Evolutionary conservation across 2,888 invertebrate genomes (phyloP).

Genomic region (Morpho achilles): DNA sequence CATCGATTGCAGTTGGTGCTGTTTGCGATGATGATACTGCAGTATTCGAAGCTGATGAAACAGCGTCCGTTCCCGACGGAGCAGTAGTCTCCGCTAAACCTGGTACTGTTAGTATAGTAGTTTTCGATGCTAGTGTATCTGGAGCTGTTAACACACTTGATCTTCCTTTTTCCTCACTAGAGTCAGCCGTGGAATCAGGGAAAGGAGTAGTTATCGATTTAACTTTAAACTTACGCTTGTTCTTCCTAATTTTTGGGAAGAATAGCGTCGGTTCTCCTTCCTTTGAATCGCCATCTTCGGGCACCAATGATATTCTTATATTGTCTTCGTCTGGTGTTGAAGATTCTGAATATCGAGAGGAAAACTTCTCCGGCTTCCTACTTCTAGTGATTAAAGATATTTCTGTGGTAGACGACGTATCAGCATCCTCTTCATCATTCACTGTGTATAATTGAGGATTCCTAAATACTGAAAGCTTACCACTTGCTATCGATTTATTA

Average conservation of each 20-base stretch:
- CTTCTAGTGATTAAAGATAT: conserved; percentile 14
- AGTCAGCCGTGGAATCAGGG: conserved; percentile 16
- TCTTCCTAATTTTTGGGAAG: conserved; percentile 54
- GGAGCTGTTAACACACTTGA: conserved; percentile 13
- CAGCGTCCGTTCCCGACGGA: conserved; percentile 20
- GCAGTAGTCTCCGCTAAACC: conserved; percentile 18
- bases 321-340: conserved; percentile 33
- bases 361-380: conserved; percentile 31
- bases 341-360: conserved; percentile 36
- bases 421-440: conserved; percentile 44
- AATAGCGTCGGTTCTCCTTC: conserved; percentile 58
- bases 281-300: conserved; percentile 41
- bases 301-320: conserved; percentile 57
- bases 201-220: conserved; percentile 27
- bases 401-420: conserved; percentile 20
- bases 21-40: conserved; percentile 26
- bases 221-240: conserved; percentile 40
- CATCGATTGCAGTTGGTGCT: conserved; percentile 18
- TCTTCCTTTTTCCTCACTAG: conserved; percentile 16
- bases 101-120: conserved; percentile 16
- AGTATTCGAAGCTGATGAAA: conserved; percentile 27
- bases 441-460: conserved; percentile 54
- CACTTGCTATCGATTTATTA: conserved; percentile 36
- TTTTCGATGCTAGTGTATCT: conserved; percentile 19
- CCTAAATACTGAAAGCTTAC: conserved; percentile 60